Base-by-base conservation (phyloP, 2,888 invertebrate species). In the Xylota sylvarum region DNA sequence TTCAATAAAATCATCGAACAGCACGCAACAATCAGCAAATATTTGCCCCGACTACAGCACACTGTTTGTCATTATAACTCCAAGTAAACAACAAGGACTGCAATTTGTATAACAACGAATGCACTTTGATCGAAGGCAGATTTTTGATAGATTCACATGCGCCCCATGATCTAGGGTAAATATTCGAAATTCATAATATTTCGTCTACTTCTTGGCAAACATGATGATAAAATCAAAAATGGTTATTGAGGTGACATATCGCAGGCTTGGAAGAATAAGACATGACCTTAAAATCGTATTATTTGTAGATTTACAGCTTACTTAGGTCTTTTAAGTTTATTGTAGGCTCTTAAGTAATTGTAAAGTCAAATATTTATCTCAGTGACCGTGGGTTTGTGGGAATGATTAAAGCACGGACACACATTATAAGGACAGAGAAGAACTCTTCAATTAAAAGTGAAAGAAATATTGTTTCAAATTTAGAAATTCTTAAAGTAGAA, bases 1-100 rank as follows among this genome's bases (percentile, higher is more conserved):
- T 46, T 23, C 64, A 70, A 81, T 72, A 81, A 76, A 85, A 70
- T 55, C 70, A 81, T 76, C 81, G 76, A 80, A 74, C 74, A 79
- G 30, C 73, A 35, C 43, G 60, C 65, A 79, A 74, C 55, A 40
- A 67, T 77, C 52, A 76, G 65, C 65, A 85, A 85, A 85, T 85
- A 85, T 85, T 85, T 58, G 46, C 50, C 12, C 17, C 40, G 60
- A 32, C 35, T 46, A 50, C 73, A 9, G 56, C 32, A 6, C 55
- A 56, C 35, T 79, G 55, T 79, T 80, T 80, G 64, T 14, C 35
- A 30, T 37, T 37, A 73, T 19, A 64, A 30, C 9, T n/a, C 23
- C 19, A 23, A 46, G 46, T 10, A 76, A 64, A 62, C 64, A 46
- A 30, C n/a, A 17, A 43, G 60, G 55, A 62, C 72, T 78, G 50